phyloP scores from a whole-genome alignment of 2,797 vertebrate genomes.

The Alfaro cultratus region DNA sequence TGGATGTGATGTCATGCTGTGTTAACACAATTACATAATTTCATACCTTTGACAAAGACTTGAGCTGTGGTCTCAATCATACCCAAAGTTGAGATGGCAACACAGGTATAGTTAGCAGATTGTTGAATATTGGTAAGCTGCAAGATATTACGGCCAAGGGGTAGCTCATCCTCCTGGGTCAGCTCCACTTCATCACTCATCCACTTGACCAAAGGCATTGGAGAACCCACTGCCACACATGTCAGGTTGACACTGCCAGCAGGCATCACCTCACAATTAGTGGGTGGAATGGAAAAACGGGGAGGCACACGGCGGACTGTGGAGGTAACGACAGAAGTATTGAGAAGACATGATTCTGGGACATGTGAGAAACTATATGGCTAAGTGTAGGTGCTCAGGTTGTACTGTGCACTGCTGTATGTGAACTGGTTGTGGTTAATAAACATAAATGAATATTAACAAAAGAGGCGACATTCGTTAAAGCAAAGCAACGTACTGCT shows the following conservation, averaged over 20 bases:
- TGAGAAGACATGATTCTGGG: conserved; percentile 25
- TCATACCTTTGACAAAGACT: conserved; percentile 95
- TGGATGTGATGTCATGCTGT: no score
- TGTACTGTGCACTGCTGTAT: not conserved
- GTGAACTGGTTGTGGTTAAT: not conserved
- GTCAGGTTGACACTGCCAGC: conserved; percentile 96
- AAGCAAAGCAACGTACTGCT: no score
- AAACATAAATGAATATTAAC: not conserved
- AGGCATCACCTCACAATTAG: conserved; percentile 96
- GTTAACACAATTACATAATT: no score
- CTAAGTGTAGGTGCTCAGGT: not conserved
- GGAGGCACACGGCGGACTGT: conserved; percentile 97
- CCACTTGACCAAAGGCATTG: conserved; percentile 98
- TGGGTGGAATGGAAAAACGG: conserved; percentile 98
- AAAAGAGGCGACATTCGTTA: no score
- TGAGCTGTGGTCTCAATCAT: conserved; percentile 94
- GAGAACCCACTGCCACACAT: conserved; percentile 94
- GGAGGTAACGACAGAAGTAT: conserved; percentile 67
- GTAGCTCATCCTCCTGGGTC: conserved; percentile 94
- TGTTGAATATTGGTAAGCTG: conserved; percentile 91
- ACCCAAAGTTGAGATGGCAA: conserved; percentile 95
- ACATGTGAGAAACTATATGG: not conserved
- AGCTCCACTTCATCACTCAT: conserved; percentile 88
- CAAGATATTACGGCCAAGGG: conserved; percentile 93
- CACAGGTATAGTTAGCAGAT: conserved; percentile 95